These are phyloP conservation scores for Apis dorsata DNA, from an alignment of 1,140 invertebrate genomes.

Conservation along the genomic window DNA sequence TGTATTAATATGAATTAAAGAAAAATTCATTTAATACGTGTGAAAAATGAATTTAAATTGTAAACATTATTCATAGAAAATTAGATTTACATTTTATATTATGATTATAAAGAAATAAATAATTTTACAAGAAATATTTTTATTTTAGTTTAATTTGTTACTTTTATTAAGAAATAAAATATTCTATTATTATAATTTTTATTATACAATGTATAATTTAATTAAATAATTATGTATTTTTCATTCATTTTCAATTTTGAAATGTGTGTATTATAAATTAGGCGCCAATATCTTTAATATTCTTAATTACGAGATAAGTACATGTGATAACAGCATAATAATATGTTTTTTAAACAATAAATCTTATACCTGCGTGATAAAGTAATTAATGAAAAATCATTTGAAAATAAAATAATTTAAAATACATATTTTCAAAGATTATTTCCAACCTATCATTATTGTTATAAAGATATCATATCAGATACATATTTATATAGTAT, in stretches of 20 bases:
- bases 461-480: neutral
- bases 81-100: too few relatives aligned
- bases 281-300: neutral
- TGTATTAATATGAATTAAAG: too few relatives aligned
- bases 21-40: too few relatives aligned
- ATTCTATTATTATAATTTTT: neutral
- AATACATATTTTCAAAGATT: neutral
- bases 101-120: neutral
- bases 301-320: constrained; percentile 16
- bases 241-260: neutral
- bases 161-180: neutral
- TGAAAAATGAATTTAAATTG: too few relatives aligned
- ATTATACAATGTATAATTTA: neutral
- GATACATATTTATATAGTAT: too few relatives aligned
- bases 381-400: neutral
- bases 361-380: neutral
- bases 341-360: neutral
- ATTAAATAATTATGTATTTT: neutral
- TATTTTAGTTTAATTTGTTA: neutral
- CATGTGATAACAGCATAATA: neutral
- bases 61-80: too few relatives aligned
- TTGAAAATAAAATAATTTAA: neutral
- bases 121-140: neutral
- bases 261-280: neutral
- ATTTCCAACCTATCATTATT: neutral